These are phyloP conservation scores for Scaptomyza montana DNA, from an alignment of 1,140 invertebrate species.

Conservation along the genomic window DNA sequence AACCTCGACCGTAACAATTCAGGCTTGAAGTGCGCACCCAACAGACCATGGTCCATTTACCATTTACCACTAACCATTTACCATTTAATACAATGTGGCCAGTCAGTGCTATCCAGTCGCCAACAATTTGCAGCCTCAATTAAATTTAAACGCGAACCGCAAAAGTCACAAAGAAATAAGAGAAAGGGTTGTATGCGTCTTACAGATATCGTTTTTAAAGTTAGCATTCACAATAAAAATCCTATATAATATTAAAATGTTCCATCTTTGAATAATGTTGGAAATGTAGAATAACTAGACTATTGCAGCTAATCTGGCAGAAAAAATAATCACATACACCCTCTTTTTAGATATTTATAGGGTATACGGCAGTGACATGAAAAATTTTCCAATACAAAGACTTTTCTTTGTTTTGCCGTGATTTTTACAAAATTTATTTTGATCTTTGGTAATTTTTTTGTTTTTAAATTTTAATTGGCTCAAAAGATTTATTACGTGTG, in stretches of 20 bases:
- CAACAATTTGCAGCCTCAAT: conserved; percentile 57
- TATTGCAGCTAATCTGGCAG: too few relatives aligned
- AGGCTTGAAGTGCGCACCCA: conserved; percentile 68
- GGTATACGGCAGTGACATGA: conserved; percentile 38
- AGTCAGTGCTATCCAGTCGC: conserved; percentile 27
- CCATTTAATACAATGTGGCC: conserved; percentile 15
- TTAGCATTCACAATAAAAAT: too few relatives aligned
- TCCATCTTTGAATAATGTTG: too few relatives aligned
- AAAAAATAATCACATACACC: neutral
- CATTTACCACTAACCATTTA: conserved; percentile 40
- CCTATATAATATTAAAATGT: too few relatives aligned
- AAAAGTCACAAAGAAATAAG: conserved; percentile 10
- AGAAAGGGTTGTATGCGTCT: neutral
- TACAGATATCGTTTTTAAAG: conserved; percentile 1
- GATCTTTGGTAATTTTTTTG: conserved; percentile 24
- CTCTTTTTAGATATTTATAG: neutral
- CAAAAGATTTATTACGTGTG: conserved; percentile 21
- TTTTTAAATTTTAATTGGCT: conserved; percentile 50
- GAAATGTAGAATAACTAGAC: too few relatives aligned
- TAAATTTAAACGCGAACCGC: conserved; percentile 35
- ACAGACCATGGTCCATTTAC: conserved; percentile 69
- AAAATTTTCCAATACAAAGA: conserved; percentile 49
- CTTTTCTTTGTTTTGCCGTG: conserved; percentile 57
- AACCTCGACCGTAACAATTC: conserved; percentile 58
- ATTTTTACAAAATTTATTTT: conserved; percentile 47